Base-by-base conservation (phyloP, 1,140 invertebrate genomes). In the Meloidogyne floridensis region DNA sequence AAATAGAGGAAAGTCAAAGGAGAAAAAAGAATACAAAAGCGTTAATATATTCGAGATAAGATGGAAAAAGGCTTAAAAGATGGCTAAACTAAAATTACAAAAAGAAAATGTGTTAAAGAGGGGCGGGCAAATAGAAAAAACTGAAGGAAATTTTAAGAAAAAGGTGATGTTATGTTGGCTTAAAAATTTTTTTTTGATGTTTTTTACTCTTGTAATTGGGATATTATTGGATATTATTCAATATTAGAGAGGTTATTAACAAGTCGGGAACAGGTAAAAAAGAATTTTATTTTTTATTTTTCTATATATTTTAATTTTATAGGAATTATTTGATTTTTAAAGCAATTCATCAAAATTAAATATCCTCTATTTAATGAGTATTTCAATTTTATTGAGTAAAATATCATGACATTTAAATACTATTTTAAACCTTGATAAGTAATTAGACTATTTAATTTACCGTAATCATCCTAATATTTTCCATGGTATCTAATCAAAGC, bases 41-140 rank as follows among this genome's bases (percentile, higher is more conserved):
- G n/a, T 65, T 65, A 65, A 65, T 65, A 18, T n/a, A 65, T 65
- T 65, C 59, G 59, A 65, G 59, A 65, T 65, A 65, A 65, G 59
- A 65, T 65, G 47, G 47, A 65, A 65, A 1, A 65, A 65, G 59
- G 59, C 59, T 65, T 65, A 65, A 65, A 65, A 65, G 59, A 65
- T 65, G 59, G n/a, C 4, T 65, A 65, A 65, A 65, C 59, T 15
- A 3, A 65, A 65, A 65, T n/a, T n/a, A n/a, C n/a, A 6, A 32
- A 32, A 32, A 5, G n/a, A 54, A 54, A 65, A n/a, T n/a, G 59
- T 65, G 59, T 65, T n/a, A 65, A 65, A 8, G 7, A 47, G n/a
- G 59, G 59, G 59, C 59, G 59, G 59, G 15, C 4, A n/a, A 65
- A 65, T 18, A 65, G n/a, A 65, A 65, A n/a, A 15, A 15, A 59